A percentile compares a stretch with the other conserved stretches of the same genome.
These are phyloP conservation scores for Pteropus alecto DNA, from an alignment of 2,113 vertebrate species.

Conservation along the genomic window DNA sequence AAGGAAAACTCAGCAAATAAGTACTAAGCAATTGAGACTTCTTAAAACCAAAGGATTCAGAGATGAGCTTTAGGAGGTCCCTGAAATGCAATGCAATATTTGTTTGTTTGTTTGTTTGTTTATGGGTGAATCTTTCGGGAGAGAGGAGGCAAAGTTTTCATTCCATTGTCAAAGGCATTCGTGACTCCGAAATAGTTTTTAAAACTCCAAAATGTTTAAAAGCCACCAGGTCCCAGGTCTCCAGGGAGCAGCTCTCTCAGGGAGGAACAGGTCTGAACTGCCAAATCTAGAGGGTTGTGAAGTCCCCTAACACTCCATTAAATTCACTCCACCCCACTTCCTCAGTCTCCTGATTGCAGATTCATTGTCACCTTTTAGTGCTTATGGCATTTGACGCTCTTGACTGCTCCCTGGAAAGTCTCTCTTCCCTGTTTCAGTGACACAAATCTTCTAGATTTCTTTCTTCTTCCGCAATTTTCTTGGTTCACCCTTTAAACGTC, in stretches of 20 bases:
- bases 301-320: not conserved
- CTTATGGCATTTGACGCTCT: not conserved
- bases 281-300: not conserved
- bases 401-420: not conserved
- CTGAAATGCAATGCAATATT: not conserved
- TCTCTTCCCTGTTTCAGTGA: not conserved
- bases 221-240: not conserved
- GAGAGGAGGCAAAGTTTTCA: not conserved
- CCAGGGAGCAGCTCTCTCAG: too few species aligned
- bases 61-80: not conserved
- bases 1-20: not conserved
- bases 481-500: not conserved
- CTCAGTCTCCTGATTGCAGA: not conserved
- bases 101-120: not conserved
- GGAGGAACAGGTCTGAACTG: not conserved
- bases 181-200: not conserved
- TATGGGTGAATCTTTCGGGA: not conserved
- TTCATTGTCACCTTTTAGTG: not conserved
- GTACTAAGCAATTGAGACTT: not conserved
- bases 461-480: not conserved
- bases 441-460: not conserved
- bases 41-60: not conserved
- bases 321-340: not conserved
- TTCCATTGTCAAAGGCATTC: not conserved
- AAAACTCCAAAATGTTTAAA: not conserved